Conservation (phyloP, 2,888 invertebrate genomes). For the Melinopterus prodromus region DNA sequence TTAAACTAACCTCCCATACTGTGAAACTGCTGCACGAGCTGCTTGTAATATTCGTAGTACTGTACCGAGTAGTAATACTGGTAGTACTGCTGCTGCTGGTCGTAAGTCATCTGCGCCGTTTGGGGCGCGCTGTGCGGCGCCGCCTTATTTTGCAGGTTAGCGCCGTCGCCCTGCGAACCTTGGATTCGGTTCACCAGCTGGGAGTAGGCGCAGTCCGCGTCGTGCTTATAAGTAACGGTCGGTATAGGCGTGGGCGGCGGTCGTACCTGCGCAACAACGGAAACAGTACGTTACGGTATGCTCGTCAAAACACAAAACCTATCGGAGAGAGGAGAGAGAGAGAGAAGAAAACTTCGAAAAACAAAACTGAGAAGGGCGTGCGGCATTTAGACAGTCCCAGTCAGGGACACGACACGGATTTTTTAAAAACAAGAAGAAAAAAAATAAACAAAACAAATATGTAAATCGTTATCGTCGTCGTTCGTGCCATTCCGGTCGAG, state of each 20-base stretch:
- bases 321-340: constrained; percentile 24
- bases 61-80: constrained; percentile 58
- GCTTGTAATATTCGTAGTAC: constrained; percentile 59
- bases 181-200: constrained; percentile 88
- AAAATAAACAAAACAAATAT: constrained; percentile 10
- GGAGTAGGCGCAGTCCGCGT: constrained; percentile 87
- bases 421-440: not conserved
- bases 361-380: constrained; percentile 8
- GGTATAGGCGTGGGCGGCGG: constrained; percentile 60
- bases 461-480: not conserved
- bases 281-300: constrained; percentile 36
- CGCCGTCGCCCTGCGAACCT: constrained; percentile 57
- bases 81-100: constrained; percentile 57
- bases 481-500: not conserved
- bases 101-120: constrained; percentile 51
- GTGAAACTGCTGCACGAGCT: constrained; percentile 50
- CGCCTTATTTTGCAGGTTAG: constrained; percentile 29
- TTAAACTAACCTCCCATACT: constrained; percentile 34
- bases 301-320: constrained; percentile 30
- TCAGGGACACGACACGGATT: not conserved
- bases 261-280: constrained; percentile 60
- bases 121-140: constrained; percentile 47
- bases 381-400: not conserved
- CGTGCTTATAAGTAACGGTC: constrained; percentile 78
- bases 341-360: constrained; percentile 21